These are phyloP conservation scores for Eudyptes chrysolophus DNA, from an alignment of 2,113 vertebrate species.

Conservation along the genomic window DNA sequence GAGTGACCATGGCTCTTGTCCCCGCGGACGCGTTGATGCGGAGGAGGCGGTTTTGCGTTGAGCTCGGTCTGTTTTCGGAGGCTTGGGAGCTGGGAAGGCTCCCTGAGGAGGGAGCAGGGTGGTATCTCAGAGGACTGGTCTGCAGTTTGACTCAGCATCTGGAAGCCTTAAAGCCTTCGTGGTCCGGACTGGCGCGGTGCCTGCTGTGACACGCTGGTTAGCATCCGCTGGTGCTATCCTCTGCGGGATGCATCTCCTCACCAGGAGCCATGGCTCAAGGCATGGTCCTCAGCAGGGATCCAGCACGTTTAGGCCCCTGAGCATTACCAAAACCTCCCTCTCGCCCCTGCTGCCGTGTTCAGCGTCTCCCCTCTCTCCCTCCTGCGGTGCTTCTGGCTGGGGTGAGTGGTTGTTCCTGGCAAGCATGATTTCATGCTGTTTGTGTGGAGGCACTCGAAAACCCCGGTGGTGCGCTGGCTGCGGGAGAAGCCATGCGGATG, in stretches of 20 bases:
- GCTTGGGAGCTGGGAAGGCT: neutral
- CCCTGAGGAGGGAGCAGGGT: neutral
- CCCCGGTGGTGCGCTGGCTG: neutral
- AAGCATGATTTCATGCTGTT: neutral
- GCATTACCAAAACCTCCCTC: neutral
- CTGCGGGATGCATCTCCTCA: neutral
- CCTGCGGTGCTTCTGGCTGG: neutral
- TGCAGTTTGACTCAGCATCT: neutral
- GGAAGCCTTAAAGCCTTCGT: neutral
- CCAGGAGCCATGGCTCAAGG: neutral
- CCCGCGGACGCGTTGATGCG: accelerated
- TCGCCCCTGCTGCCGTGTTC: accelerated
- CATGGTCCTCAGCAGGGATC: neutral
- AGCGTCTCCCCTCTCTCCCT: neutral
- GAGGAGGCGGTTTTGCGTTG: neutral
- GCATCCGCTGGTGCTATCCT: neutral
- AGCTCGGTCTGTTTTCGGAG: neutral
- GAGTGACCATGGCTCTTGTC: neutral
- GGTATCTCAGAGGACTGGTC: neutral
- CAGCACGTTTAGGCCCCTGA: neutral
- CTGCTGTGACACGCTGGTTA: neutral
- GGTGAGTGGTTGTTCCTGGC: neutral
- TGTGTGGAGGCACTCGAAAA: neutral
- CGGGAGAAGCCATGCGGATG: neutral
- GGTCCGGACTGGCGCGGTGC: neutral